A percentile compares a stretch with the other conserved stretches of the same genome.
Evolutionary conservation across 2,797 vertebrate genomes (phyloP).

Genomic region (Propithecus deckenii): DNA sequence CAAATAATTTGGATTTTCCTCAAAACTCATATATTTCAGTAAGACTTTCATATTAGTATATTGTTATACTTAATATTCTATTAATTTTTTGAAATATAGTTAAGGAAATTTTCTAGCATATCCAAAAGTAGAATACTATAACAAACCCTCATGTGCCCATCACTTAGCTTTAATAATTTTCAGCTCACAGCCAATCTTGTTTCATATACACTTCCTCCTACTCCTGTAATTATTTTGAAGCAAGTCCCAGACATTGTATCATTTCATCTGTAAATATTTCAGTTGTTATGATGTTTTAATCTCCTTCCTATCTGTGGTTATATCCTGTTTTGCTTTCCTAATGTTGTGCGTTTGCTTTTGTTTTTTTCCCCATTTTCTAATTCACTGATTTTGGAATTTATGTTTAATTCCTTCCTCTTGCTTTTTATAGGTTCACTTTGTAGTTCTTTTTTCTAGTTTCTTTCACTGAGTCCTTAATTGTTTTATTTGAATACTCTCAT

Average conservation of each 20-base stretch:
- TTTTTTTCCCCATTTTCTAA: conserved; percentile 32
- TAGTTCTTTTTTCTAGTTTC: conserved; percentile 49
- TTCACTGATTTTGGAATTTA: conserved; percentile 63
- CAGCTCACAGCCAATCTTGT: conserved; percentile 32
- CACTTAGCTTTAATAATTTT: conserved; percentile 16
- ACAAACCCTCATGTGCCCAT: not conserved
- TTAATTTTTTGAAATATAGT: not conserved
- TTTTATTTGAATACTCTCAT: conserved; percentile 47
- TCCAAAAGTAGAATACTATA: conserved; percentile 1
- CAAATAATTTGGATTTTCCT: conserved; percentile 39
- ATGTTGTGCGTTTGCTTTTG: conserved; percentile 28
- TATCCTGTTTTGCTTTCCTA: conserved; percentile 62
- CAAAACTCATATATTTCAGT: conserved; percentile 17
- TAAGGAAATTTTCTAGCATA: conserved; percentile 37
- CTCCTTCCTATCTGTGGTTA: conserved; percentile 54
- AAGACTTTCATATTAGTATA: conserved; percentile 37
- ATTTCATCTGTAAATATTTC: conserved; percentile 65
- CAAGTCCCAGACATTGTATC: conserved; percentile 44
- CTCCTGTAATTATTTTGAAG: conserved; percentile 57
- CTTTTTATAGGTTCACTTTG: conserved; percentile 45
- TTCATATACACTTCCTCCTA: conserved; percentile 1
- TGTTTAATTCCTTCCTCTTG: conserved; percentile 57
- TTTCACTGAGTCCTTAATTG: conserved; percentile 12
- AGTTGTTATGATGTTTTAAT: conserved; percentile 59
- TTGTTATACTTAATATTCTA: conserved; percentile 14